These are phyloP conservation scores for Antigone vipio DNA, from an alignment of 2,113 vertebrate species.

Conservation along the genomic window DNA sequence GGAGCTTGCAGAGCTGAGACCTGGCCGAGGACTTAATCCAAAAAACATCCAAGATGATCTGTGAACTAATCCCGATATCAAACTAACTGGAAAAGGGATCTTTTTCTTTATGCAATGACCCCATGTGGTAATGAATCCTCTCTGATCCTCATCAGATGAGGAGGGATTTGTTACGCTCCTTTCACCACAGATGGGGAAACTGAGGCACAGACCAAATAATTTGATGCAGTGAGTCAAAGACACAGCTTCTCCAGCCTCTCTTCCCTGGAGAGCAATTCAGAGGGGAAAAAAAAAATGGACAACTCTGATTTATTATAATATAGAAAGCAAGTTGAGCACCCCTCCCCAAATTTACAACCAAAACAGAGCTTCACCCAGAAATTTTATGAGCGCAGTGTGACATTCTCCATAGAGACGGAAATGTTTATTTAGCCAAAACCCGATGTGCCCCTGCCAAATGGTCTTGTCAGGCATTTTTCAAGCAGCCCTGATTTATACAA, in stretches of 20 bases:
- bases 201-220: not conserved
- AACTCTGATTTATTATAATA: not conserved
- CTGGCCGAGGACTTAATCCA: not conserved
- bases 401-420: not conserved
- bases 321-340: not conserved
- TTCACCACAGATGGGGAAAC: not conserved
- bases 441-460: rapidly evolving
- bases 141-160: rapidly evolving
- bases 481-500: not conserved
- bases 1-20: not conserved
- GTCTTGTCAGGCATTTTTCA: not conserved
- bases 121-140: not conserved
- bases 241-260: not conserved
- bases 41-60: rapidly evolving
- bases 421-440: not conserved
- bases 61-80: not conserved
- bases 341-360: no score
- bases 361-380: not conserved
- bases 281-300: no score
- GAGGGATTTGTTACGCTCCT: not conserved
- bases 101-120: not conserved
- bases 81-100: not conserved
- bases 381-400: not conserved
- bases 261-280: not conserved
- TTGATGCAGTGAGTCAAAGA: not conserved